These are phyloP conservation scores for Andrena cerasifolii DNA, from an alignment of 1,140 invertebrate genomes.

Conservation along the genomic window DNA sequence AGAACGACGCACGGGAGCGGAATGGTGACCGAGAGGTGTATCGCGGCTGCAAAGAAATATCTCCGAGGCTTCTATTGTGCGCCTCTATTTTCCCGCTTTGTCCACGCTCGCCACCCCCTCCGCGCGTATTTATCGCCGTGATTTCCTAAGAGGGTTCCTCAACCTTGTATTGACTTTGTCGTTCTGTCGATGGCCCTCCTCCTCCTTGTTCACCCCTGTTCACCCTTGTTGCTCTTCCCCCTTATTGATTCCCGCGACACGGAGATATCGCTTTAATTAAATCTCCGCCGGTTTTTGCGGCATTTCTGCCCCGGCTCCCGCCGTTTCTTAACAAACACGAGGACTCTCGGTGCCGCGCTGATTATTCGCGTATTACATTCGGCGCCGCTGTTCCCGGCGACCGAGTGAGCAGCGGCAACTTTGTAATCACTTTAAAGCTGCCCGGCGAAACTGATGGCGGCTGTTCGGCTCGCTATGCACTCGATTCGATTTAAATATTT, in stretches of 20 bases:
- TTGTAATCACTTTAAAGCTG: constrained; percentile 44
- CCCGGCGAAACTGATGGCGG: constrained; percentile 39
- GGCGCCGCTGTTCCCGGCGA: constrained; percentile 19
- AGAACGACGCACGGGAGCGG: constrained; percentile 24
- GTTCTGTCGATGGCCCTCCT: not conserved
- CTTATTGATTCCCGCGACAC: not conserved
- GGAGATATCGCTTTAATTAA: constrained; percentile 22
- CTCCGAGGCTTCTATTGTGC: not conserved
- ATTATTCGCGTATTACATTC: constrained; percentile 33
- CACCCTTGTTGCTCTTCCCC: not conserved
- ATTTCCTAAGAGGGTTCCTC: constrained; percentile 21
- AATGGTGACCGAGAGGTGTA: constrained; percentile 15
- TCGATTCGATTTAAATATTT: constrained; percentile 53
- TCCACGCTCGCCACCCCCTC: not conserved
- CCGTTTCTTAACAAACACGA: not conserved
- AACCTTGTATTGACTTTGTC: not conserved
- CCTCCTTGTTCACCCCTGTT: not conserved
- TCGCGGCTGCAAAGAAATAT: constrained; percentile 23
- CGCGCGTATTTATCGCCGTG: constrained; percentile 20
- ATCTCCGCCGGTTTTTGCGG: not conserved
- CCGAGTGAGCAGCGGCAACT: constrained; percentile 31
- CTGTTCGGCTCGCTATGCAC: constrained; percentile 27
- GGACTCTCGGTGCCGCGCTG: not conserved
- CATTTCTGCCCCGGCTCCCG: not conserved
- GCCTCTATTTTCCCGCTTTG: not conserved